Evolutionary conservation across 2,888 invertebrate species (phyloP), one percentile per base, ranked within the genome.

Genomic region (Drosophila pseudotalamancana): DNA sequence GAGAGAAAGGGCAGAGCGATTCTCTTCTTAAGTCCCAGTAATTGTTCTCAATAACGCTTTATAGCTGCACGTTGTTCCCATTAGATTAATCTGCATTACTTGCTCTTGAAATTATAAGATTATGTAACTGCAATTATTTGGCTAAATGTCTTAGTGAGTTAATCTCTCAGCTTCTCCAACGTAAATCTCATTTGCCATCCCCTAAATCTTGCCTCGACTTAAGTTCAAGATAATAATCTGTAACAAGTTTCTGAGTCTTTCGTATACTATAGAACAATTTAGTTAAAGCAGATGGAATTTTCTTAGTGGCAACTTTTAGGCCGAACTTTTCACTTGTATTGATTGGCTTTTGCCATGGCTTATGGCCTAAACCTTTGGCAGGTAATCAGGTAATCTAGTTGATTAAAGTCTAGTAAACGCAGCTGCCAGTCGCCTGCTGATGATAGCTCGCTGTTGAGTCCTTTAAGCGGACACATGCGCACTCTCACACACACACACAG

Each of bases 321-420:
- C 37, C 3, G 0, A 14, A n/a, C 9, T 21, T 29, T 35, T 11
- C 1, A n/a, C 8, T 3, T 12, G 35, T 5, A n/a, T 19, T 43
- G 6, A 18, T 45, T 21, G 5, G 6, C 1, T 31, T 27, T 11
- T 6, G 14, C 12, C 14, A 16, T 43, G 11, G 1, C 2, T 9
- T 4, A 11, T 8, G 14, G 23, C 9, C 14, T 3, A n/a, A n/a
- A n/a, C n/a, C n/a, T 21, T 9, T 32, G 31, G 5, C 34, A n/a
- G 4, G 4, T 11, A 14, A 9, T 35, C 12, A 46, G 21, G 8
- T 51, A 55, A 53, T 59, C 55, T 43, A 50, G 9, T 31, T 61
- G 63, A 59, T 69, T 55, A 59, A 66, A 61, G 60, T 53, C 42
- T 43, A 40, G 37, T 18, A 40, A 51, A 45, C 16, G 19, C 37